Percentiles rank a stretch among this genome's conserved stretches.
phyloP scores from a whole-genome alignment of 2,797 vertebrate genomes.

The Microhierax caerulescens region DNA sequence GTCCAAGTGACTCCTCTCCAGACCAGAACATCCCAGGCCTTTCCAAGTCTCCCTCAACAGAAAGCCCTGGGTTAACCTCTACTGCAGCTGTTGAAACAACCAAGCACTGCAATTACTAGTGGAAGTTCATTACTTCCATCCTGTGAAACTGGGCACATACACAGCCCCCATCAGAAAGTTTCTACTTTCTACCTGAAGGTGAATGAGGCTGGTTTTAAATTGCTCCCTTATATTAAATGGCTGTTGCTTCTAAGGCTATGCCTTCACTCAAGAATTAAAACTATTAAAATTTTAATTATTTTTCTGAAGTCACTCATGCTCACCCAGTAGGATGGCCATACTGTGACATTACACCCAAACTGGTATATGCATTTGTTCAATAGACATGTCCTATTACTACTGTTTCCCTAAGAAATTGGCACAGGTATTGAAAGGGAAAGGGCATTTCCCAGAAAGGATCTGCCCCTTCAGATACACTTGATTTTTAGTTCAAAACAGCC shows the following conservation, averaged over 20 bases:
- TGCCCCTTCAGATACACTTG: neutral
- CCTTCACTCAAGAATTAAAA: neutral
- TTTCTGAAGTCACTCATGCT: neutral
- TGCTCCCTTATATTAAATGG: neutral
- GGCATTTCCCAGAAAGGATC: neutral
- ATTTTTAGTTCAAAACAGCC: constrained; percentile 11
- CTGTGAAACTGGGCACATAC: neutral
- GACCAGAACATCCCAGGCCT: neutral
- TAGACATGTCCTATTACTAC: neutral
- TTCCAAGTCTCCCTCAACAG: neutral
- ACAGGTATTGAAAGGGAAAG: neutral
- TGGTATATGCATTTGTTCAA: neutral
- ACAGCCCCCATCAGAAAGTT: neutral
- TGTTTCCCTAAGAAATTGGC: neutral
- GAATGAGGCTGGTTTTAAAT: neutral
- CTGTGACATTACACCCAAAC: fast-evolving
- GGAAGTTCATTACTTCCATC: neutral
- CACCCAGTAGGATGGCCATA: neutral
- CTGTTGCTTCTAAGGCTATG: neutral
- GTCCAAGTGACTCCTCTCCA: neutral
- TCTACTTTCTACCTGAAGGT: neutral
- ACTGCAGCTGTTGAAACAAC: neutral
- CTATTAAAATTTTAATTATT: neutral
- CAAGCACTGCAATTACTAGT: neutral
- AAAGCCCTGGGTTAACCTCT: neutral